Evolutionary conservation across 2,797 vertebrate genomes (phyloP).

Genomic region (Artibeus jamaicensis): DNA sequence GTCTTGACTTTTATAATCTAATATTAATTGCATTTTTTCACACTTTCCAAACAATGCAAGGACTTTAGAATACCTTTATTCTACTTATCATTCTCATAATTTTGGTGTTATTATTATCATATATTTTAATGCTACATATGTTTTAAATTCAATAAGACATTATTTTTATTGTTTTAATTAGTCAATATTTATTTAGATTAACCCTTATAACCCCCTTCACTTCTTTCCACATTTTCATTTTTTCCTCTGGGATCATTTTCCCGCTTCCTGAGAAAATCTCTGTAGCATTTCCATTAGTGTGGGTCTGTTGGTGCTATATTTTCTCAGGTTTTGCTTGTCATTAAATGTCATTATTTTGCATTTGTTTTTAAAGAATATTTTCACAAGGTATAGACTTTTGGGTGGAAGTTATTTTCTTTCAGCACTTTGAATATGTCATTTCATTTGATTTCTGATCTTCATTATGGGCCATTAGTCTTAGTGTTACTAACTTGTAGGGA

Average conservation of each 20-base stretch:
- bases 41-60: background rate
- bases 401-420: background rate
- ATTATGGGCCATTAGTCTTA: background rate
- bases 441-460: background rate
- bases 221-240: background rate
- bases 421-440: background rate
- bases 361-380: background rate
- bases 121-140: background rate
- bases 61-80: background rate
- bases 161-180: background rate
- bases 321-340: background rate
- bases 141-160: background rate
- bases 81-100: background rate
- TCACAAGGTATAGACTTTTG: background rate
- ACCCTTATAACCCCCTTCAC: background rate
- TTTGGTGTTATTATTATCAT: background rate
- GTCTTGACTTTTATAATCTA: background rate
- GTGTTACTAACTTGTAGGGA: background rate
- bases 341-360: background rate
- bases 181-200: background rate
- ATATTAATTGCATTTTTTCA: background rate
- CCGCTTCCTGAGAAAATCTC: background rate
- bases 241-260: background rate
- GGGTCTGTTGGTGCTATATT: background rate
- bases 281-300: background rate